Conservation (phyloP, 2,113 vertebrate species). For the Nibea coibor region DNA sequence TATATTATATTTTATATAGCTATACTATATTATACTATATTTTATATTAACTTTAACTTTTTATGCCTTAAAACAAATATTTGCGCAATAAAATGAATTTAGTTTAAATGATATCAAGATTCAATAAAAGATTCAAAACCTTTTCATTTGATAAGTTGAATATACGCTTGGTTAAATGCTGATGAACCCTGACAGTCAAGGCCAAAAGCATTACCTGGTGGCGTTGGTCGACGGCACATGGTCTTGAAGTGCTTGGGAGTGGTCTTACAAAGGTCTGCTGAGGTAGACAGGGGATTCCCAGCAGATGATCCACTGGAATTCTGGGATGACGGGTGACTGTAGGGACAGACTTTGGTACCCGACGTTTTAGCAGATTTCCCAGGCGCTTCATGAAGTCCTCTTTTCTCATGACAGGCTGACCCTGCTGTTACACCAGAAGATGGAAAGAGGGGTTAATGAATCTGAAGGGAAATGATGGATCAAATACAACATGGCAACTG, state of each 20-base stretch:
- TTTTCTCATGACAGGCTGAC: conserved; percentile 83
- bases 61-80: no score
- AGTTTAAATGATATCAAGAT: no score
- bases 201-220: conserved; percentile 82
- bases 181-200: background rate
- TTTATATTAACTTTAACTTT: background rate
- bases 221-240: conserved; percentile 92
- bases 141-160: background rate
- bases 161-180: background rate
- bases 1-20: background rate
- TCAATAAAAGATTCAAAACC: background rate
- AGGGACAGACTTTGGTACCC: conserved; percentile 90
- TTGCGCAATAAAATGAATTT: no score
- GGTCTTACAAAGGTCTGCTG: conserved; percentile 92
- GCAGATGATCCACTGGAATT: conserved; percentile 82
- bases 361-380: conserved; percentile 84
- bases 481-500: background rate
- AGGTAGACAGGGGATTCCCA: conserved; percentile 90
- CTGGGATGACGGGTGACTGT: conserved; percentile 88
- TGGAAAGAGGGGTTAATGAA: background rate
- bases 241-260: conserved; percentile 95
- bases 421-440: conserved; percentile 75
- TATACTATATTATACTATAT: background rate
- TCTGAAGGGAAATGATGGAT: background rate
- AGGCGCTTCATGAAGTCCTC: conserved; percentile 83